Evolutionary conservation across 2,888 invertebrate species (phyloP), one percentile per base, ranked within the genome.

Genomic region (Buathra laborator): DNA sequence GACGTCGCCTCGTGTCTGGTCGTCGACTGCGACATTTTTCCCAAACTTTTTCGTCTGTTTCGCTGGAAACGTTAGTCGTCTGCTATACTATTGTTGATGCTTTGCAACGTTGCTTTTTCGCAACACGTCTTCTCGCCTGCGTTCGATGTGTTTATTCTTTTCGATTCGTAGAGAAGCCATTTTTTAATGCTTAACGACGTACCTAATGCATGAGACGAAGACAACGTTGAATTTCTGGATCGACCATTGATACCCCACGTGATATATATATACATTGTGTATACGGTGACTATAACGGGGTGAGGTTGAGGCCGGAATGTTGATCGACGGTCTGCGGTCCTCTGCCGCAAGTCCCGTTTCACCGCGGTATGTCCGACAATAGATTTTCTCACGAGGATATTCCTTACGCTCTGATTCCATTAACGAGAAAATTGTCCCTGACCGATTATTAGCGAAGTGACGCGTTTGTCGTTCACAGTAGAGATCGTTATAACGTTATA

Each of bases 321-420:
- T 84, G 80, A 84, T 80, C 72, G 76, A 84, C 74, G 68, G 48
- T 43, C 48, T 64, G 59, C 32, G 44, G 68, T 56, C 59, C 66
- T 64, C 37, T 72, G 62, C 46, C 72, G 19, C 46, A 53, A 59
- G 56, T 56, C 24, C 64, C 24, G 43, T 80, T 68, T 64, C 75
- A 46, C n/a, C 70, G 48, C 71, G 70, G 37, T 37, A 70, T 46
- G 53, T 66, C 32, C 68, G 24, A 68, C 71, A 80, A 83, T 83
- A 66, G 79, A 83, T 83, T 83, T 83, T 53, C 79, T 75, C 75
- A 44, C 83, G 66, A n/a, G 67, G 59, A 67, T 46, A 78, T 70
- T 12, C 44, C 64, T 67, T 67, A 43, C 67, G 72, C 72, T 79
- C 64, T 37, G 59, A 59, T 83, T 83, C 77, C 77, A 83, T 83